Evolutionary conservation across 2,888 invertebrate species (phyloP).

Genomic region (Melipona beecheii): DNA sequence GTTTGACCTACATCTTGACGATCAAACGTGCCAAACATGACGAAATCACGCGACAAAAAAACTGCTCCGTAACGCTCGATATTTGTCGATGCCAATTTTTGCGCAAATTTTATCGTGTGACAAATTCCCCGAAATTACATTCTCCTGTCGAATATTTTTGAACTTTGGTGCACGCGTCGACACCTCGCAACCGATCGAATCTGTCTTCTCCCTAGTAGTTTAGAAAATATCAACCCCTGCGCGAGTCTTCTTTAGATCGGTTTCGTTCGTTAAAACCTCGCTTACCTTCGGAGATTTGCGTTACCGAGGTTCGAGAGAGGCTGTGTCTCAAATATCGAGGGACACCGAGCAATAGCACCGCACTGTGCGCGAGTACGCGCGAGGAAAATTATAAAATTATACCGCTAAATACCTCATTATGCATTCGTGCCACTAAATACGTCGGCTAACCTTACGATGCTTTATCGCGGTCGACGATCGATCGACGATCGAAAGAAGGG

Average conservation of each 20-base stretch:
- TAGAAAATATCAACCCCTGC: no score
- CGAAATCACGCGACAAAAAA: neutral
- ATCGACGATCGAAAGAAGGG: neutral
- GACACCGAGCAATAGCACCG: neutral
- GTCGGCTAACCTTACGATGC: neutral
- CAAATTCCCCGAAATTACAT: no score
- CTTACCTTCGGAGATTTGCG: neutral
- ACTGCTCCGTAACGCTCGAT: neutral
- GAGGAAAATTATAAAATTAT: constrained; percentile 14
- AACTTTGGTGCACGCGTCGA: no score
- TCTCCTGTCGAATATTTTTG: no score
- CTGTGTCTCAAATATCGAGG: neutral
- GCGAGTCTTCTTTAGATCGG: no score
- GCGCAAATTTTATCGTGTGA: no score
- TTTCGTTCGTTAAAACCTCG: neutral
- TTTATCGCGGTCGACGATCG: neutral
- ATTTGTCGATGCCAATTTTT: neutral
- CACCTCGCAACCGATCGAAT: no score
- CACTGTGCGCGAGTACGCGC: neutral
- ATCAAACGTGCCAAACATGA: neutral
- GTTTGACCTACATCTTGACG: no score
- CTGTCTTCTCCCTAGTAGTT: no score
- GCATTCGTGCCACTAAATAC: constrained; percentile 15
- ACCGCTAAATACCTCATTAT: constrained; percentile 5
- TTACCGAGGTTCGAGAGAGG: no score